Evolutionary conservation across 2,888 invertebrate species (phyloP).

Genomic region (Thalpophila matura): DNA sequence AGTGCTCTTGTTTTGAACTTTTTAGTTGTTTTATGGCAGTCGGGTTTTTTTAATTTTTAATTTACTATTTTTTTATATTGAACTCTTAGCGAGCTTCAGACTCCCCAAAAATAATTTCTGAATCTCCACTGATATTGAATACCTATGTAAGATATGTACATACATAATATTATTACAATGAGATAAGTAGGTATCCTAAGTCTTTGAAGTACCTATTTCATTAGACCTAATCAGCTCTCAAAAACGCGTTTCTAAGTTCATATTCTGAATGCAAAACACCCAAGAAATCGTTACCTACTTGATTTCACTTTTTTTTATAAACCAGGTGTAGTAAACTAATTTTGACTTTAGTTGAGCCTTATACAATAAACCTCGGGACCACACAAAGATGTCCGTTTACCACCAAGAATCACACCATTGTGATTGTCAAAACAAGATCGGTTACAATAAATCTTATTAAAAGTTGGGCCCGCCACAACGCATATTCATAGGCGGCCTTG

Average conservation of each 20-base stretch:
- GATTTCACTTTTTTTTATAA: conserved; percentile 56
- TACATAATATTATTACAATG: no score
- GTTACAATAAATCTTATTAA: conserved; percentile 91
- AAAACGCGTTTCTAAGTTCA: not conserved
- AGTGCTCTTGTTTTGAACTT: no score
- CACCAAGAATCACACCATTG: conserved; percentile 83
- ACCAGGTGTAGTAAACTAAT: conserved; percentile 84
- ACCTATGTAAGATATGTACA: no score
- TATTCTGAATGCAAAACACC: conserved; percentile 16
- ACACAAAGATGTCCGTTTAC: conserved; percentile 86
- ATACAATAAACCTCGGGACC: conserved; percentile 80
- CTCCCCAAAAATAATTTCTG: no score
- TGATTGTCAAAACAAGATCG: conserved; percentile 90
- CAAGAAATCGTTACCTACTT: conserved; percentile 38
- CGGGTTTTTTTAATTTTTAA: no score
- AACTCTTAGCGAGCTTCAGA: no score
- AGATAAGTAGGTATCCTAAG: no score
- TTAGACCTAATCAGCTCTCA: no score
- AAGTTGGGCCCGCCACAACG: conserved; percentile 80
- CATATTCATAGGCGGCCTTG: conserved; percentile 81
- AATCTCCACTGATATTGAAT: no score
- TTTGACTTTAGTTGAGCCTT: conserved; percentile 79
- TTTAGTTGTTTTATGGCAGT: no score
- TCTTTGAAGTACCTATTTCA: no score
- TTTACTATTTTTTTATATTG: no score